Evolutionary conservation across 1,140 invertebrate species (phyloP), one percentile per base, ranked within the genome.

Genomic region (Sarcophaga bullata): DNA sequence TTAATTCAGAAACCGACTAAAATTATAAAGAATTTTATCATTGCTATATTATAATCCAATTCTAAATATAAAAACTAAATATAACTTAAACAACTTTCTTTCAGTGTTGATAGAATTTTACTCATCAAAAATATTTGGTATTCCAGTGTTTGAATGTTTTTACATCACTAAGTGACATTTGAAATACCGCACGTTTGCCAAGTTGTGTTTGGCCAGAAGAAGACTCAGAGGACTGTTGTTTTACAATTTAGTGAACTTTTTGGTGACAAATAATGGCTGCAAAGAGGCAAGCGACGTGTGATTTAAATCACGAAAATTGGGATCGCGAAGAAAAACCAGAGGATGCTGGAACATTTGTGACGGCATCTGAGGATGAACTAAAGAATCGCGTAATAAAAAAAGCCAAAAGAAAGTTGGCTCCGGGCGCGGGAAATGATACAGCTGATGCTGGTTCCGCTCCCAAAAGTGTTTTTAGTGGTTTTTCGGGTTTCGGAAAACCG

Each of bases 281-380:
- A 52, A 98, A 98, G 91, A 91, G 97, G 84, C 90, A 90, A 84
- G 96, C 97, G 62, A 92, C 93, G 13, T 93, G 91, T 52, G 94
- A 98, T 82, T 91, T 98, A 82, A 97, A 95, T 89, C 95, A 96
- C 86, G 94, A 96, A n/a, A 98, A 98, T 90, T 98, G 96, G 96
- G 94, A 97, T 87, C 90, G 94, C 47, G 96, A 97, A 84, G 95
- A 97, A n/a, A 92, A 93, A 85, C 92, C 93, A 54, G 95, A 97
- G 91, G 95, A 96, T 84, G 92, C 93, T 83, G 95, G 95, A 25
- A 92, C 89, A 80, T 97, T 96, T 89, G 90, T 91, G 85, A 92
- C 92, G 85, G 96, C 96, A 8, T 82, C 93, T 0, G 91, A 93
- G 62, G 94, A 96, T 75, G 91, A 94, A 81, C 87, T 98, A 37